These are phyloP conservation scores for Acrobasis suavella DNA, from an alignment of 2,888 invertebrate species.

Conservation along the genomic window DNA sequence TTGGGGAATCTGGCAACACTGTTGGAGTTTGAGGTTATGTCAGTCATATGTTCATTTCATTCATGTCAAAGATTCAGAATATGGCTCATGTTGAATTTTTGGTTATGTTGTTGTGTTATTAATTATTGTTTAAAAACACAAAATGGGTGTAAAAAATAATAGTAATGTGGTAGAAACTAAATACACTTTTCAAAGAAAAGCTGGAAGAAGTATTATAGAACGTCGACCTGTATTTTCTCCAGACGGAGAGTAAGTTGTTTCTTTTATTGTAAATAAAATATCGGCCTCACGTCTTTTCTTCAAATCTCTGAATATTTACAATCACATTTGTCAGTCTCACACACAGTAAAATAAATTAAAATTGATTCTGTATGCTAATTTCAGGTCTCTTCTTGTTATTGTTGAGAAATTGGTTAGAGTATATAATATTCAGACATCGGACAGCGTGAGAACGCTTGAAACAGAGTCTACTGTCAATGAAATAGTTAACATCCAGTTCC, in stretches of 20 bases:
- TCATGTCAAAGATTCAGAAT: too few relatives aligned
- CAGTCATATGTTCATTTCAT: too few relatives aligned
- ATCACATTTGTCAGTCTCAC: too few relatives aligned
- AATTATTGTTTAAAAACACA: constrained; percentile 9
- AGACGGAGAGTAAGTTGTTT: constrained; percentile 69
- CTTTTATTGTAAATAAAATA: neutral
- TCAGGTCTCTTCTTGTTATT: constrained; percentile 67
- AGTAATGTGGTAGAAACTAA: constrained; percentile 41
- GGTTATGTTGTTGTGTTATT: constrained; percentile 48
- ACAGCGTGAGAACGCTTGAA: constrained; percentile 68
- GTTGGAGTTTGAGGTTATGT: neutral
- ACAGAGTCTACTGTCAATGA: constrained; percentile 57
- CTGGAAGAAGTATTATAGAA: constrained; percentile 75
- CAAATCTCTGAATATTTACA: neutral
- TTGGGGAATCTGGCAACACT: too few relatives aligned
- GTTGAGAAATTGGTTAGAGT: constrained; percentile 72
- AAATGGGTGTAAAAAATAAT: constrained; percentile 58
- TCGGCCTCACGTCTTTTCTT: constrained; percentile 6
- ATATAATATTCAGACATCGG: constrained; percentile 71
- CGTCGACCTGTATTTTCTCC: constrained; percentile 71
- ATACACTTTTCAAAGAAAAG: constrained; percentile 68
- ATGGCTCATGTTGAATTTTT: constrained; percentile 34
- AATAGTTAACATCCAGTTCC: constrained; percentile 65
- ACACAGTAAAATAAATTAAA: too few relatives aligned
- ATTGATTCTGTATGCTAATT: constrained; percentile 33